Evolutionary conservation across 2,113 vertebrate genomes (phyloP), one percentile per base, ranked within the genome.

Genomic region (Baryphthengus martii): DNA sequence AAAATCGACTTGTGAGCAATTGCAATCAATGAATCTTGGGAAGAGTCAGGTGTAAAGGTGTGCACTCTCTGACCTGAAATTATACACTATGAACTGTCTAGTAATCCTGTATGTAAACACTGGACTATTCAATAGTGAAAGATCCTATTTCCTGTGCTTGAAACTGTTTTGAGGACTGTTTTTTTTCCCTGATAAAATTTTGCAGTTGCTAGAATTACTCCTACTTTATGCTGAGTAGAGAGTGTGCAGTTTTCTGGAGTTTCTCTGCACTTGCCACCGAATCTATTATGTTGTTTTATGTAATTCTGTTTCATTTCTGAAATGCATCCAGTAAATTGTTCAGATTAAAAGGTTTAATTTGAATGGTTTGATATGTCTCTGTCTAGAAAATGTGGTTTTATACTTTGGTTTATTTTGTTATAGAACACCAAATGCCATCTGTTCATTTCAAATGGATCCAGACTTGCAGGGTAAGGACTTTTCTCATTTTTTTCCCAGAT

Each of bases 401-500:
- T 73, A 81, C 79, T 72, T 65, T 29, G 45, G 6, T 95, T 97
- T 82, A 37, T 97, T 96, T 96, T 19, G 1, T 90, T 96, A 50
- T 62, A 95, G 92, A 80, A 59, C 17, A 10, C 63, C 50, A 76
- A 76, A 75, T 76, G 45, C 88, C 88, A 85, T 90, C 94, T 89
- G 76, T 77, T 92, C 23, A 45, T 92, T 85, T 81, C 89, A 70
- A 83, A 97, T 98, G 98, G 91, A 97, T 93, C 74, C 85, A 85
- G 84, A 86, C 39, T 96, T 97, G 87, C 94, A 96, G 96, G 96
- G 97, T 97, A 96, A 96, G 93, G 80, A 52, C 71, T 94, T 73
- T 79, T 89, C 33, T 82, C 3, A 5, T 68, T 74, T 81, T 62
- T 45, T 68, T 1, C 7, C 76, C 42, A 72, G 2, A 13, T 78